Base-by-base conservation (phyloP, 2,888 invertebrate genomes). In the Zaprionus obscuricornis region DNA sequence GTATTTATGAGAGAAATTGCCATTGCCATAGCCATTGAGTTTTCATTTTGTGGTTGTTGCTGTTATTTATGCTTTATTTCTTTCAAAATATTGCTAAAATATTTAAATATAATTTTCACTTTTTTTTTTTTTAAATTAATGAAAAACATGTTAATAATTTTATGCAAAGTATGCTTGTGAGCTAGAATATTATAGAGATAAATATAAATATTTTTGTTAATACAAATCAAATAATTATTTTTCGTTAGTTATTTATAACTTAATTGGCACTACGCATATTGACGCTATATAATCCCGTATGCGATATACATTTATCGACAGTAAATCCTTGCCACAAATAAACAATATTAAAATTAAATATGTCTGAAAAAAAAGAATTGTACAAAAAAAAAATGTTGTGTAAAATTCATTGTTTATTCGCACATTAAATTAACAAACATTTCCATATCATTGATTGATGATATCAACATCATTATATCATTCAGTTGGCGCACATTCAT, bases 401-500 rank as follows among this genome's bases (percentile, higher is more conserved):
- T 22, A 47, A 54, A 20, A 16, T 17, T 5, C 4, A 40, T 46
- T 14, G 11, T 5, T 10, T 18, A 43, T 31, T 8, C 5, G 8
- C 7, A 11, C 20, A 45, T 39, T 14, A 11, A 40, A 37, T 43
- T 31, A 16, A 17, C 18, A 10, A 13, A n/a, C 18, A 36, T 14
- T 27, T 26, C 5, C 13, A 13, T 33, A 49, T 5, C 6, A 24
- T 47, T 49, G 26, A 18, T 0, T 27, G 16, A 4, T 5, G 7
- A 37, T 33, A 20, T 34, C 13, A 3, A 27, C 5, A 69, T 45
- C 43, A 18, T 46, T 22, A 20, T 4, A 57, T 67, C 71, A 70
- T 58, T 70, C 58, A 46, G 22, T 13, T 34, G 5, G 13, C 29
- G 14, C 29, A 43, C 20, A 11, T 43, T 43, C 52, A 26, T 18